Conservation (phyloP, 2,888 invertebrate species). For the Harpalus rufipes region DNA sequence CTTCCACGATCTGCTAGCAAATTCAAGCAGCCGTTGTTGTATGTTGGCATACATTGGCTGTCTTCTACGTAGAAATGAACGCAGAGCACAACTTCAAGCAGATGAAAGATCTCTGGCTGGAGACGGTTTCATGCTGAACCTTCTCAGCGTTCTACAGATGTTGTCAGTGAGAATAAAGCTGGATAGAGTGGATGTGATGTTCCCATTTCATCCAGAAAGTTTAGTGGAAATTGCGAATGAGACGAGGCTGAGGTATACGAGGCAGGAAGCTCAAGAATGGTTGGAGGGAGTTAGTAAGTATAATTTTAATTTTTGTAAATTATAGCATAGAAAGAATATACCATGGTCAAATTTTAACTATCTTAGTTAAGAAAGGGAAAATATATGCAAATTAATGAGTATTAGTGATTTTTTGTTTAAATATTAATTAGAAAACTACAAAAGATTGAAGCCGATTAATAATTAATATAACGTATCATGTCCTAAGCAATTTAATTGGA, state of each 20-base stretch:
- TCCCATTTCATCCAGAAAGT: conserved; percentile 91
- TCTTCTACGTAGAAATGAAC: conserved; percentile 89
- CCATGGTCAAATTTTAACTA: too few relatives aligned
- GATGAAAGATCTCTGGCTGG: conserved; percentile 93
- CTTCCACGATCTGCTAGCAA: conserved; percentile 90
- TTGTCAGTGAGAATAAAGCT: conserved; percentile 93
- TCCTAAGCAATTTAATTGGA: too few relatives aligned
- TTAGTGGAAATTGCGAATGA: conserved; percentile 87
- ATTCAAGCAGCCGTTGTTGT: conserved; percentile 87
- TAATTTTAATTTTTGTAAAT: conserved; percentile 12
- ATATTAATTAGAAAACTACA: too few relatives aligned
- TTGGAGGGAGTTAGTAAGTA: conserved; percentile 82
- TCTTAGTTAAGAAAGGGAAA: too few relatives aligned
- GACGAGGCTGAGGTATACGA: conserved; percentile 90
- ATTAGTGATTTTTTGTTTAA: too few relatives aligned
- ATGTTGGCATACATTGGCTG: conserved; percentile 89
- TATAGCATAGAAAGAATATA: too few relatives aligned
- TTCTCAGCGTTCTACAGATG: conserved; percentile 93
- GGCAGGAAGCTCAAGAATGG: conserved; percentile 90
- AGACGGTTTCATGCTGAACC: conserved; percentile 97
- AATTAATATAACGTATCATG: too few relatives aligned
- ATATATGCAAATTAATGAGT: too few relatives aligned
- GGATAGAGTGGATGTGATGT: conserved; percentile 92
- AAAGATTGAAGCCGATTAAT: too few relatives aligned
- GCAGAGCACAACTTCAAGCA: conserved; percentile 93